Conservation (phyloP, 2,888 invertebrate species). For the Hypomecis atomaria region DNA sequence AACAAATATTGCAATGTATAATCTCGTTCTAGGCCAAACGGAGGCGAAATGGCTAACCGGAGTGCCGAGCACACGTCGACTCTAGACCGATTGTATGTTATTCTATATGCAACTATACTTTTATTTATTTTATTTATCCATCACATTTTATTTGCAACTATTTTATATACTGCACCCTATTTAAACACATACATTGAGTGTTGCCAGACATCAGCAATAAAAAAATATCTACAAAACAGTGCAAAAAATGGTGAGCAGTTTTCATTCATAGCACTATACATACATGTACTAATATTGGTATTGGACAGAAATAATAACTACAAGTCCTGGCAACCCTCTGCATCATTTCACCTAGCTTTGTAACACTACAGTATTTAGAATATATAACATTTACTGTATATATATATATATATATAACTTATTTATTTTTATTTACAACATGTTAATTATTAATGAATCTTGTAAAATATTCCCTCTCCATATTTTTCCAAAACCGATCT, state of each 20-base stretch:
- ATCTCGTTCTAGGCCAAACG: constrained; percentile 82
- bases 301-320: neutral
- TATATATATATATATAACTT: too few relatives aligned
- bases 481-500: neutral
- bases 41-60: constrained; percentile 82
- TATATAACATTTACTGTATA: constrained; percentile 1
- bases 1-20: constrained; percentile 49
- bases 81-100: constrained; percentile 83
- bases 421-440: constrained; percentile 21
- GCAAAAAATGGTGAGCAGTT: neutral
- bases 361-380: constrained; percentile 17
- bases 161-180: constrained; percentile 34
- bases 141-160: constrained; percentile 27
- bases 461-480: neutral
- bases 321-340: constrained; percentile 25
- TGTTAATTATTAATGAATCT: neutral
- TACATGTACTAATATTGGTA: neutral
- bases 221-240: constrained; percentile 1
- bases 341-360: constrained; percentile 26
- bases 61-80: constrained; percentile 81
- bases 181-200: constrained; percentile 27
- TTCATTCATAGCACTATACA: neutral
- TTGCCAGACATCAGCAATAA: constrained; percentile 33
- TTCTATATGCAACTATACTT: constrained; percentile 54
- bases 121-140: constrained; percentile 41